A percentile compares a stretch with the other conserved stretches of the same genome.
Conservation (phyloP, 2,113 vertebrate genomes). For the Zosterops borbonicus region DNA sequence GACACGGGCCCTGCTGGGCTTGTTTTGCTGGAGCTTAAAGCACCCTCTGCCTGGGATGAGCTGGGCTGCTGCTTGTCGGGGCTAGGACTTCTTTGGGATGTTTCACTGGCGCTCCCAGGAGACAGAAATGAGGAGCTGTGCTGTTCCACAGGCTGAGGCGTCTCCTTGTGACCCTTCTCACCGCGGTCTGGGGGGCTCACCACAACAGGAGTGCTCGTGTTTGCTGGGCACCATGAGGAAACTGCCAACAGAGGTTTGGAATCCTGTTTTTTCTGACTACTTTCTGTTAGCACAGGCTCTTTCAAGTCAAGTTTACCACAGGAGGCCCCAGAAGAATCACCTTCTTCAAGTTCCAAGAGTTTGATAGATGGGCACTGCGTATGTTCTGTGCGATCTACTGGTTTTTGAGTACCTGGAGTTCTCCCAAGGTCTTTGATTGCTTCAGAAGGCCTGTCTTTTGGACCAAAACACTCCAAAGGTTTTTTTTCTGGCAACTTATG, state of each 20-base stretch:
- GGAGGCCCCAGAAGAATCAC: neutral
- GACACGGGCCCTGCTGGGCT: neutral
- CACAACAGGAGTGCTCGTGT: neutral
- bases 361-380: neutral
- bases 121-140: neutral
- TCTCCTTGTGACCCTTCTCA: neutral
- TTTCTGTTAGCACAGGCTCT: conserved; percentile 31
- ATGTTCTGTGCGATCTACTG: neutral
- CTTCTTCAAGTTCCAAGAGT: conserved; percentile 24
- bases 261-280: conserved; percentile 28
- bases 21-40: conserved; percentile 62
- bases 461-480: neutral
- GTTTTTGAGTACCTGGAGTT: neutral
- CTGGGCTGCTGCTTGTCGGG: conserved; percentile 30
- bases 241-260: conserved; percentile 37
- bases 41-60: neutral
- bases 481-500: conserved; percentile 22
- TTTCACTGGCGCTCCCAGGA: neutral
- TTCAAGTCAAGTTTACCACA: conserved; percentile 29
- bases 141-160: neutral
- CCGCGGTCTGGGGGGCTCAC: neutral
- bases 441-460: conserved; percentile 34
- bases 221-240: neutral
- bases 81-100: neutral
- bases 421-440: conserved; percentile 35